Conservation (phyloP, 1,140 invertebrate species). For the Aphaenogaster ashmeadi region DNA sequence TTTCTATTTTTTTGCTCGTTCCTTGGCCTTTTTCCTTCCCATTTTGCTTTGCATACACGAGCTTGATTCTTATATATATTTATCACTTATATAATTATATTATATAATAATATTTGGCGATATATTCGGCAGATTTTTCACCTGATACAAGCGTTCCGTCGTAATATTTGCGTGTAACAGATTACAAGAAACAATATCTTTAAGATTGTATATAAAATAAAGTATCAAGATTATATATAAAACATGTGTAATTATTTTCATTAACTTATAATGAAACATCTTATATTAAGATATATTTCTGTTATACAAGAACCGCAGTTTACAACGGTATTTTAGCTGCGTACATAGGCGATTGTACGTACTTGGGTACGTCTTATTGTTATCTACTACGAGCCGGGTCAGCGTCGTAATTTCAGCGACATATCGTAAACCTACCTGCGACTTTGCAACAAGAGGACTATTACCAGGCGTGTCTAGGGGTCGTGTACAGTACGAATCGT, state of each 20-base stretch:
- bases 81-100: not conserved
- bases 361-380: conserved; percentile 22
- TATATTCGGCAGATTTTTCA: not conserved
- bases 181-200: not conserved
- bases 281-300: not conserved
- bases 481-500: conserved; percentile 40
- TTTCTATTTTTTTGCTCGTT: too few relatives aligned
- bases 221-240: not conserved
- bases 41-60: too few relatives aligned
- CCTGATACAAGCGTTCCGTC: not conserved
- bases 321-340: not conserved
- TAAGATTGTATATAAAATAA: not conserved
- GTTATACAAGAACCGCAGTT: too few relatives aligned
- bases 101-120: not conserved
- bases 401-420: conserved; percentile 35
- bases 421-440: conserved; percentile 46
- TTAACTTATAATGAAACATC: not conserved
- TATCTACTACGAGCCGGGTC: not conserved
- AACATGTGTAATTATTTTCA: not conserved
- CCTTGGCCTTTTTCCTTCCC: too few relatives aligned
- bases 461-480: conserved; percentile 33
- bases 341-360: not conserved
- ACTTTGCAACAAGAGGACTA: conserved; percentile 55
- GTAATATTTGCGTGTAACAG: not conserved
- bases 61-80: too few relatives aligned